Conservation (phyloP, 2,113 vertebrate genomes). For the Cynoglossus semilaevis region DNA sequence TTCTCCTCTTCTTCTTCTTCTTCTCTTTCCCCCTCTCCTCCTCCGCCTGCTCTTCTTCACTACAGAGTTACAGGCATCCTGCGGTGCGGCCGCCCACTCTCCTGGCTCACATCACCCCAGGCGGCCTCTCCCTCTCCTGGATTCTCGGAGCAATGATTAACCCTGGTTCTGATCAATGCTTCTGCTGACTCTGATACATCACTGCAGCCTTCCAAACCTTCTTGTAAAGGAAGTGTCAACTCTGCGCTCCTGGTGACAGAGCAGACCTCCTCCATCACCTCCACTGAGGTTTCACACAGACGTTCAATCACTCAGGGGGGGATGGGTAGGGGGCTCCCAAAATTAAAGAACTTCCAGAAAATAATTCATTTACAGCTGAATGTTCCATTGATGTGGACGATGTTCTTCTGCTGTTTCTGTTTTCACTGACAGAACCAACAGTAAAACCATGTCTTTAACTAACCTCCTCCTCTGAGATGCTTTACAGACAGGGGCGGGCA, state of each 20-base stretch:
- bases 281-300: no score
- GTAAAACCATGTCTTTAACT: no score
- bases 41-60: conserved; percentile 45
- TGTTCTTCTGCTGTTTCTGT: no score
- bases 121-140: conserved; percentile 61
- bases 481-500: background rate
- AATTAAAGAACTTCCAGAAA: conserved; percentile 1
- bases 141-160: conserved; percentile 80
- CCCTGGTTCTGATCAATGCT: conserved; percentile 77
- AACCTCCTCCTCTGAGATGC: conserved; percentile 10
- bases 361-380: background rate
- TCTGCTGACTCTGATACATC: conserved; percentile 81
- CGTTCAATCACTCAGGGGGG: conserved; percentile 4
- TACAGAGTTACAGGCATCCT: conserved; percentile 47
- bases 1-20: conserved; percentile 26
- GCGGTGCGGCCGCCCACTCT: conserved; percentile 60
- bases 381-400: no score
- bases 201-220: conserved; percentile 76
- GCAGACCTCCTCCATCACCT: conserved; percentile 73
- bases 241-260: conserved; percentile 66
- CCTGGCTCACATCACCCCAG: conserved; percentile 58
- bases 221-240: conserved; percentile 81
- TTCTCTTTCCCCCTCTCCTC: conserved; percentile 1
- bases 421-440: background rate
- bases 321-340: conserved; percentile 17